Base-by-base conservation (phyloP, 2,888 invertebrate genomes). In the Sinhomidia bicolor region DNA sequence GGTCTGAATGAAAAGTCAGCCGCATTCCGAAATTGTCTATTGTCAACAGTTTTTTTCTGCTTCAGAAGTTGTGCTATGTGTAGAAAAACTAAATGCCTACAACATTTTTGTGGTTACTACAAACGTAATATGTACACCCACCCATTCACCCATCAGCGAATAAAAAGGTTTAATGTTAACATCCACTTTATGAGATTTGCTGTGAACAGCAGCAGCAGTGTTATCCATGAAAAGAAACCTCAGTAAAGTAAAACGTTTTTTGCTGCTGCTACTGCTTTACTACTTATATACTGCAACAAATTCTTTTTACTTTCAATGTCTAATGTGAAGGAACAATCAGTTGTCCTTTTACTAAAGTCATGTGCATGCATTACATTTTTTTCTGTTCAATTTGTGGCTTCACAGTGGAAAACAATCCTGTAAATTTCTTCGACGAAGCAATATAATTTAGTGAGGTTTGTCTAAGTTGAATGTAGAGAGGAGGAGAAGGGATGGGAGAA, bases 331-430 rank as follows among this genome's bases (percentile, higher is more conserved):
- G 32, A 47, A 26, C 71, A 83, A 83, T 83, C 83, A 74, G 83
- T 71, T 71, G 74, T 36, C 74, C 74, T 71, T 83, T 62, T 26
- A 83, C 83, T 71, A 54, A 54, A 47, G 57, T 83, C 71, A 83
- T 83, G 83, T 83, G 74, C 74, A 74, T 83, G 44, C 74, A 74
- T 83, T 83, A 83, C 71, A 82, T 68, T 74, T 60, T 62, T 62
- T 82, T 80, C 51, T 26, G 74, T 74, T 83, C 83, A 83, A 83
- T 83, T 83, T 83, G 83, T 74, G 83, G 83, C 74, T 83, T 71
- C 74, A 26, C 74, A 3, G 9, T 54, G 36, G 36, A 47, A 71
- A 83, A 74, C 74, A 83, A 83, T 83, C 82, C 68, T 82, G 29
- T 82, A 82, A 82, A 82, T 83, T 83, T 51, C 74, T 74, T 41